These are phyloP conservation scores for Furcifer pardalis DNA, from an alignment of 2,797 vertebrate genomes.

Conservation along the genomic window DNA sequence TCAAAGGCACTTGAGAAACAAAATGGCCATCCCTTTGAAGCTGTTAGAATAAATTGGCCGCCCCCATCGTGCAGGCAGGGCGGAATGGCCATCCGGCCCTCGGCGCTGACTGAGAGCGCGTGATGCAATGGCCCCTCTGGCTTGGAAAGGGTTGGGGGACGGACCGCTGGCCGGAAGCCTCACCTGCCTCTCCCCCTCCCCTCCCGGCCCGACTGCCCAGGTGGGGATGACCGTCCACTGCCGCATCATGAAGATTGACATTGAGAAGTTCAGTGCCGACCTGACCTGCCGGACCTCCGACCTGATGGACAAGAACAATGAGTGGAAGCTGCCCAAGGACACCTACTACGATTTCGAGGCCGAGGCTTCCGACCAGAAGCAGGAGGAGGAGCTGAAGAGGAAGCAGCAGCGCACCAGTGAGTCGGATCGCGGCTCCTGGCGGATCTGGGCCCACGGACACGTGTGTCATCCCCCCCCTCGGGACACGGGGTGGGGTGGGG, in stretches of 20 bases:
- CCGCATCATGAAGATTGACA: conserved; percentile 99
- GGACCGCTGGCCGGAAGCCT: too few species aligned
- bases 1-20: too few species aligned
- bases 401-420: conserved; percentile 96
- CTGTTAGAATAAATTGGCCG: too few species aligned
- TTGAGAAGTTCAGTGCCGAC: conserved; percentile 98
- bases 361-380: conserved; percentile 91
- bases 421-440: conserved; percentile 53
- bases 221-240: conserved; percentile 99
- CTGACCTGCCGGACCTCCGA: conserved; percentile 97
- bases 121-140: too few species aligned
- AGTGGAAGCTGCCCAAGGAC: conserved; percentile 98
- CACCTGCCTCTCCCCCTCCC: background rate
- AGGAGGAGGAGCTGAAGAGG: conserved; percentile 93
- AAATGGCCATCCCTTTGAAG: too few species aligned
- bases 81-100: too few species aligned
- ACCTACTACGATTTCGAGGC: conserved; percentile 97
- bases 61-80: too few species aligned
- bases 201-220: conserved; percentile 70
- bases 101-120: too few species aligned
- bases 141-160: too few species aligned
- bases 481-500: too few species aligned
- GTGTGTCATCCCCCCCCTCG: too few species aligned
- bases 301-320: conserved; percentile 95
- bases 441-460: too few species aligned